phyloP scores from a whole-genome alignment of 2,797 vertebrate species.

The Myotis planiceps region DNA sequence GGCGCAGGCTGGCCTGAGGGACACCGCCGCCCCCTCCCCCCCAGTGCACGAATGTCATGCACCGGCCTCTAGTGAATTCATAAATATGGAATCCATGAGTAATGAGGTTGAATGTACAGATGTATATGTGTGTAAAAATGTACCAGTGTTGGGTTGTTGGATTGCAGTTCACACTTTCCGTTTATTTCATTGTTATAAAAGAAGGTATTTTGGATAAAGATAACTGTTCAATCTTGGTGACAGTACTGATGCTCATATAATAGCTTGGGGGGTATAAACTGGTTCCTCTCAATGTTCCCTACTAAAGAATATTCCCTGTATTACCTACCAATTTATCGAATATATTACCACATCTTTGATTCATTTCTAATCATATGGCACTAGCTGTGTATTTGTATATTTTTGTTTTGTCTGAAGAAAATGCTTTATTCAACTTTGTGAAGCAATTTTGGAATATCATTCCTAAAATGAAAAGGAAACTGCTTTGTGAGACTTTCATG shows the following conservation, averaged over 20 bases:
- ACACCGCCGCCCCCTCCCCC: no score
- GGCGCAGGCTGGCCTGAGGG: no score
- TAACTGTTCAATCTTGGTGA: not conserved
- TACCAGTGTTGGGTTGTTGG: not conserved
- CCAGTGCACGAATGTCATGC: no score
- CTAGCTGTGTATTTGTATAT: not conserved
- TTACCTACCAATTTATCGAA: not conserved
- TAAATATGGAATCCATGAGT: not conserved
- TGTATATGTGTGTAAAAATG: not conserved
- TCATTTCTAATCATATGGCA: constrained; percentile 4
- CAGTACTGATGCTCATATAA: not conserved
- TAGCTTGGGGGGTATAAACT: not conserved
- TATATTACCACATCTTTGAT: not conserved
- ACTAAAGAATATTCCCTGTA: not conserved
- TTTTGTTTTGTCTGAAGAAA: not conserved
- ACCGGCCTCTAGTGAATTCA: not conserved
- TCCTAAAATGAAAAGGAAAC: constrained; percentile 16
- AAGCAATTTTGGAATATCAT: constrained; percentile 9
- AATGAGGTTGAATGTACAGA: not conserved
- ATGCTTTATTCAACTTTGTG: not conserved
- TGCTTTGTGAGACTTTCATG: not conserved
- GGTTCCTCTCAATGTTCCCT: not conserved
- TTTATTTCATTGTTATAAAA: constrained; percentile 22
- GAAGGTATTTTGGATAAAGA: not conserved
- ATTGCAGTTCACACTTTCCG: not conserved